Evolutionary conservation across 2,797 vertebrate genomes (phyloP).

Genomic region (Mionectes olivaceus): DNA sequence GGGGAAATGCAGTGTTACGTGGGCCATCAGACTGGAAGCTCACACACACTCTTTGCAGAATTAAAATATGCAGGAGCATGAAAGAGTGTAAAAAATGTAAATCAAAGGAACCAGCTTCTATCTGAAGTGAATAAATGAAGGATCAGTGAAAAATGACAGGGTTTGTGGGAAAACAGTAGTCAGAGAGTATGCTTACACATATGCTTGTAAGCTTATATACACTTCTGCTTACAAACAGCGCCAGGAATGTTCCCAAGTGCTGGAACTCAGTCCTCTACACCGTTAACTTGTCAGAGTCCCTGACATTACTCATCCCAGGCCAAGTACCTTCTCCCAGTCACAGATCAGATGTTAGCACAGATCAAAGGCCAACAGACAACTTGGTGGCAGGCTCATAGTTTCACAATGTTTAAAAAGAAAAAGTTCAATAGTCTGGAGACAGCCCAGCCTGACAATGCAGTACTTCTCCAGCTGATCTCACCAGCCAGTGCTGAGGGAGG

Average conservation of each 20-base stretch:
- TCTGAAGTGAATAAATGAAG: constrained; percentile 50
- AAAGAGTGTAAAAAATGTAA: constrained; percentile 66
- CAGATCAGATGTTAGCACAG: accelerated
- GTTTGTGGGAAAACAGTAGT: constrained; percentile 54
- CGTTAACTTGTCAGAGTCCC: neutral
- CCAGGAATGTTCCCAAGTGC: constrained; percentile 58
- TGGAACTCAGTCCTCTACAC: constrained; percentile 3
- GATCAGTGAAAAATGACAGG: constrained; percentile 66
- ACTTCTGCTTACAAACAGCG: constrained; percentile 71
- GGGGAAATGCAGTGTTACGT: constrained; percentile 53
- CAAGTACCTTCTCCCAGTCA: neutral
- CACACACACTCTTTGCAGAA: constrained; percentile 18
- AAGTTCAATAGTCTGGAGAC: neutral
- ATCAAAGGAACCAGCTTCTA: constrained; percentile 47
- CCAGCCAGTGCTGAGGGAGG: neutral
- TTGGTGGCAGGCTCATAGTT: neutral
- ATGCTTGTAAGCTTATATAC: constrained; percentile 70
- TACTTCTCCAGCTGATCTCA: neutral
- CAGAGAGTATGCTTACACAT: constrained; percentile 50
- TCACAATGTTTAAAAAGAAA: neutral
- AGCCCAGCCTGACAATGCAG: neutral
- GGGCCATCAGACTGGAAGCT: constrained; percentile 57
- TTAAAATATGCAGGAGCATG: constrained; percentile 59
- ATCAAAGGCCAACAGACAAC: neutral
- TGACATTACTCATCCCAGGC: neutral